Evolutionary conservation across 2,797 vertebrate genomes (phyloP).

Genomic region (Centropyge bicolor): DNA sequence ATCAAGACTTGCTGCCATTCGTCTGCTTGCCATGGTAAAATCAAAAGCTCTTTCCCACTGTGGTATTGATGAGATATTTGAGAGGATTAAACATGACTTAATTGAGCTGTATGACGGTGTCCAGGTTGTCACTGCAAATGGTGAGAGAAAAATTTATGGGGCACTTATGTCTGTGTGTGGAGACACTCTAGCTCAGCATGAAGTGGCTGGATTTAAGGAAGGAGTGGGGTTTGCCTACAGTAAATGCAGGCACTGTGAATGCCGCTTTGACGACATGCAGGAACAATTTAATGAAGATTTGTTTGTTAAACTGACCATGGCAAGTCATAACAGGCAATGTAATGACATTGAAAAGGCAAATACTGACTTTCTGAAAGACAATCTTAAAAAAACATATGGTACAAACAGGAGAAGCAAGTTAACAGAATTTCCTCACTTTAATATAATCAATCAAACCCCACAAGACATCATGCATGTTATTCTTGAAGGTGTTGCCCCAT

Average conservation of each 20-base stretch:
- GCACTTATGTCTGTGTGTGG: background rate
- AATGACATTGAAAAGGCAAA: constrained; percentile 2
- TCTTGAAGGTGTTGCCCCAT: constrained; percentile 50
- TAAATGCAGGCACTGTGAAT: constrained; percentile 23
- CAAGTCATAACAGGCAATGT: constrained; percentile 1
- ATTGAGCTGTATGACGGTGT: background rate
- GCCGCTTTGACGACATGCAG: constrained; percentile 14
- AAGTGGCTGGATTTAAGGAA: background rate
- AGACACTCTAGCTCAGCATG: background rate
- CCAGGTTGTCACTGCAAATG: background rate
- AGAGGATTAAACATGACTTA: background rate
- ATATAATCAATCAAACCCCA: constrained; percentile 35
- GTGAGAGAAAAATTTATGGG: background rate
- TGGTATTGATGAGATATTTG: constrained; percentile 48
- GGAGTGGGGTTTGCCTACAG: constrained; percentile 18
- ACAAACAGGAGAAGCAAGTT: constrained; percentile 33
- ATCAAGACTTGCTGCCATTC: constrained; percentile 60
- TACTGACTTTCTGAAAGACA: constrained; percentile 23
- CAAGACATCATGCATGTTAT: constrained; percentile 47
- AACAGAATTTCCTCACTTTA: constrained; percentile 33
- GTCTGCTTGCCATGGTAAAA: constrained; percentile 61
- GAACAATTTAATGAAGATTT: constrained; percentile 5
- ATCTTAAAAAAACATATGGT: background rate
- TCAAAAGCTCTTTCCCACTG: constrained; percentile 53
- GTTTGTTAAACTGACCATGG: background rate